Evolutionary conservation across 2,888 invertebrate genomes (phyloP), one percentile per base, ranked within the genome.

Genomic region (Chaitophorus viminalis): DNA sequence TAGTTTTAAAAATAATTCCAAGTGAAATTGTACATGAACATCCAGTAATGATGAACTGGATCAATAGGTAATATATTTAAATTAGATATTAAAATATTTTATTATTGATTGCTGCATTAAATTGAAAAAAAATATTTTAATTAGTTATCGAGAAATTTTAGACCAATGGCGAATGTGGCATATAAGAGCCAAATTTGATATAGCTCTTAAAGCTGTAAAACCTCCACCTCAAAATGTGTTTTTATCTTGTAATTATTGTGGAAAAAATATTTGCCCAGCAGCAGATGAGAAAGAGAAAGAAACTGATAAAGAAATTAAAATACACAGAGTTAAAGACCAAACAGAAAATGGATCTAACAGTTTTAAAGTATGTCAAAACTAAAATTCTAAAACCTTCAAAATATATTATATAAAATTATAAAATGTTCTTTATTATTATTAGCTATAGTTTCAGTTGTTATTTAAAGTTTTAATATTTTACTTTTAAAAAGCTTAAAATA

Each of bases 211-310:
- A 90, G 92, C 92, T 65, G 92, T 92, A 89, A 93, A 94, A 90
- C 92, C 93, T 21, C 93, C 93, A 6, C 92, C 93, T 0, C 94
- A 94, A 90, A 94, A 94, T 90, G 95, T 96, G 65, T 96, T 94
- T 91, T 94, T 98, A 88, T 95, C 97, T 9, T 99, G 99, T 92
- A 97, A 96, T 91, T 99, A 97, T 92, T 99, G 98, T 92, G 97
- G 97, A 82, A 98, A 98, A 92, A 96, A 96, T 89, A 96, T 98
- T 90, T 96, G 96, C 0, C 95, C 87, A n/a, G 72, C 39, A 31
- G 18, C 39, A 60, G 81, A 87, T 36, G 79, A 86, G 29, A 85
- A 77, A 52, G 86, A 86, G 1, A 86, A 86, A 79, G 86, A 86
- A 17, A 54, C 0, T 60, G 86, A 86, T 72, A 86, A 79, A 72